Evolutionary conservation across 2,888 invertebrate genomes (phyloP).

Genomic region (Napeogenes inachia): DNA sequence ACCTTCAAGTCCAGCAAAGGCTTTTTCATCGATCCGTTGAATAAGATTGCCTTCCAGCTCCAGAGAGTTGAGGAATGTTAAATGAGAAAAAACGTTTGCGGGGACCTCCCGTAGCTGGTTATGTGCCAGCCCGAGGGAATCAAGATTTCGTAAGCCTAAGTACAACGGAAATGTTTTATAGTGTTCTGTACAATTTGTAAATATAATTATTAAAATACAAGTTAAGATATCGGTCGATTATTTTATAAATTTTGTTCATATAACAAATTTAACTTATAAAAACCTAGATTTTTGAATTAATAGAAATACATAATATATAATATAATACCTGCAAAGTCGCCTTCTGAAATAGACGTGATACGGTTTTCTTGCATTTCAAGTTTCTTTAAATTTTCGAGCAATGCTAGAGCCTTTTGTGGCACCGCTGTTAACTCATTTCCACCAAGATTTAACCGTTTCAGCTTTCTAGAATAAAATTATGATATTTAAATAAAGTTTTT

Average conservation of each 20-base stretch:
- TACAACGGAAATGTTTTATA: slow-evolving; percentile 11
- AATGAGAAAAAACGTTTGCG: slow-evolving; percentile 88
- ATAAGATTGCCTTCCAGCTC: slow-evolving; percentile 93
- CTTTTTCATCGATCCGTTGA: slow-evolving; percentile 87
- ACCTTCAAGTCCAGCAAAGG: slow-evolving; percentile 94
- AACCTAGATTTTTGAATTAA: neutral
- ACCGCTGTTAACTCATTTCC: slow-evolving; percentile 87
- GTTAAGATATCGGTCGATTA: no score
- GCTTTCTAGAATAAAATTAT: slow-evolving; percentile 74
- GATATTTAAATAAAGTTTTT: slow-evolving; percentile 1
- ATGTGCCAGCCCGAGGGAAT: slow-evolving; percentile 90
- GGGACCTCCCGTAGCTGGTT: slow-evolving; percentile 89
- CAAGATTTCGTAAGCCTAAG: slow-evolving; percentile 86
- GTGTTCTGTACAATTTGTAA: no score
- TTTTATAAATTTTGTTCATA: neutral
- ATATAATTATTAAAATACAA: no score
- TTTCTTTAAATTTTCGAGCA: slow-evolving; percentile 88
- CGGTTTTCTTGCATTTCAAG: slow-evolving; percentile 93
- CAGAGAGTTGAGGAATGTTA: slow-evolving; percentile 88
- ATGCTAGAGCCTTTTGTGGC: slow-evolving; percentile 88
- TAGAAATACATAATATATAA: neutral
- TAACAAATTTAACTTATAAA: neutral
- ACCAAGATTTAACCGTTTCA: slow-evolving; percentile 90
- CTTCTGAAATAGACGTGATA: slow-evolving; percentile 85
- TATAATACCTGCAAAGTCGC: slow-evolving; percentile 88